A percentile compares a stretch with the other conserved stretches of the same genome.
Evolutionary conservation across 2,113 vertebrate species (phyloP).

Genomic region (Uria aalge): DNA sequence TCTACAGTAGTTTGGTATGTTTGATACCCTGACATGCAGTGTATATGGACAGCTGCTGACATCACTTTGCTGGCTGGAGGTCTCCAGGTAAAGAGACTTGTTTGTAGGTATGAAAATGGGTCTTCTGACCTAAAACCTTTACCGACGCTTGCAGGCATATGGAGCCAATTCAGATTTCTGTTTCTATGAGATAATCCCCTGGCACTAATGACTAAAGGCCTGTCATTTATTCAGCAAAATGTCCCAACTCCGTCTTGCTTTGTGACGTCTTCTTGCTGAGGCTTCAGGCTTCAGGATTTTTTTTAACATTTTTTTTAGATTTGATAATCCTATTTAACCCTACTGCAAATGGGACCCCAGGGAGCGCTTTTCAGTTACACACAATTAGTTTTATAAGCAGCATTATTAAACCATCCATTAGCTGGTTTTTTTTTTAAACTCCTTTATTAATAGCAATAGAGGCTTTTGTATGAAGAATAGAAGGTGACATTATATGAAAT

Average conservation of each 20-base stretch:
- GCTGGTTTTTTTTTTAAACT: neutral
- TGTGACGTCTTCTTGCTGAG: neutral
- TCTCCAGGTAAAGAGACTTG: neutral
- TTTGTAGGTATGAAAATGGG: neutral
- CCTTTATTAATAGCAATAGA: slow-evolving; percentile 15
- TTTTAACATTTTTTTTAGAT: neutral
- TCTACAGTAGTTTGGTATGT: neutral
- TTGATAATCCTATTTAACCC: slow-evolving; percentile 37
- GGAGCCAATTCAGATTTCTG: neutral
- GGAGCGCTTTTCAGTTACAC: slow-evolving; percentile 32
- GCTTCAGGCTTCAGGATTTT: neutral
- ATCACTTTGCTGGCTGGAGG: neutral
- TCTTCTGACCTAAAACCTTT: neutral
- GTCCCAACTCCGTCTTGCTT: neutral
- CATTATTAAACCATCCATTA: slow-evolving; percentile 48
- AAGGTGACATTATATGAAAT: neutral
- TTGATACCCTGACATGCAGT: neutral
- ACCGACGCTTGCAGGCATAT: neutral
- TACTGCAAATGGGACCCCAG: slow-evolving; percentile 6
- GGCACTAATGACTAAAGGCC: neutral
- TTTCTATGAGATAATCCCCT: neutral
- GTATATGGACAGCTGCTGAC: neutral
- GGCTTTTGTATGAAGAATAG: slow-evolving; percentile 16
- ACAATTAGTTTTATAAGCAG: slow-evolving; percentile 50
- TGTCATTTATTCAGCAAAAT: slow-evolving; percentile 9